These are phyloP conservation scores for Heliconius hermathena DNA, from an alignment of 1,140 invertebrate species.

Conservation along the genomic window DNA sequence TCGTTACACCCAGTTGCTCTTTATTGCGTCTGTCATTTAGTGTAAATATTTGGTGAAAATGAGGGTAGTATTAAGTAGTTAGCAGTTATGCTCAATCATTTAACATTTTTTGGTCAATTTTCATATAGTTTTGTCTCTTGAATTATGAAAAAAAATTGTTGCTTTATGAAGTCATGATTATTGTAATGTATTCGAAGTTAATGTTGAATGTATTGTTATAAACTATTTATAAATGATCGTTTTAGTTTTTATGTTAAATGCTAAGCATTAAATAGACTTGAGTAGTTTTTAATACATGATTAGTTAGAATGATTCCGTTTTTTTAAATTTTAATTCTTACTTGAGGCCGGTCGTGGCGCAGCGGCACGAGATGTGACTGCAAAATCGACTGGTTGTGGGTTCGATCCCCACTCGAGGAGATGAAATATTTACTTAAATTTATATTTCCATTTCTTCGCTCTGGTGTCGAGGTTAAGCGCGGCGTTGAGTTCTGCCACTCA, in stretches of 20 bases:
- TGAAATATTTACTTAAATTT: no score
- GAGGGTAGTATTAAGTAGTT: constrained; percentile 6
- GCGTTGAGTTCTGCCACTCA: no score
- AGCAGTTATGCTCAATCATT: constrained; percentile 6
- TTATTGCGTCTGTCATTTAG: constrained; percentile 21
- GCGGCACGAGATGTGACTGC: no score
- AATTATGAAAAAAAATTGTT: not conserved
- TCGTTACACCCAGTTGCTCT: constrained; percentile 33
- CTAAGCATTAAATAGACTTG: not conserved
- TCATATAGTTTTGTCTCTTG: not conserved
- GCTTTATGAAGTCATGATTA: not conserved
- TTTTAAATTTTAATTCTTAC: no score
- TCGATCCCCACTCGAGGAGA: no score
- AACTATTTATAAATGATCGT: not conserved
- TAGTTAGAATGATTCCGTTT: no score
- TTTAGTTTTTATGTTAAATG: constrained; percentile 1
- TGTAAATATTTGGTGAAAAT: constrained; percentile 27
- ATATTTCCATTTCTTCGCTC: no score
- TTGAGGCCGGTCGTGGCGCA: no score
- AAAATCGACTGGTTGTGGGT: no score
- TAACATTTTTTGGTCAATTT: not conserved
- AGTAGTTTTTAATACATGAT: no score
- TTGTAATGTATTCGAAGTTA: not conserved
- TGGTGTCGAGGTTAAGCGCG: no score
- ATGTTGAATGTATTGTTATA: not conserved